Conservation (phyloP, 2,113 vertebrate genomes). For the Marmota flaviventris region DNA sequence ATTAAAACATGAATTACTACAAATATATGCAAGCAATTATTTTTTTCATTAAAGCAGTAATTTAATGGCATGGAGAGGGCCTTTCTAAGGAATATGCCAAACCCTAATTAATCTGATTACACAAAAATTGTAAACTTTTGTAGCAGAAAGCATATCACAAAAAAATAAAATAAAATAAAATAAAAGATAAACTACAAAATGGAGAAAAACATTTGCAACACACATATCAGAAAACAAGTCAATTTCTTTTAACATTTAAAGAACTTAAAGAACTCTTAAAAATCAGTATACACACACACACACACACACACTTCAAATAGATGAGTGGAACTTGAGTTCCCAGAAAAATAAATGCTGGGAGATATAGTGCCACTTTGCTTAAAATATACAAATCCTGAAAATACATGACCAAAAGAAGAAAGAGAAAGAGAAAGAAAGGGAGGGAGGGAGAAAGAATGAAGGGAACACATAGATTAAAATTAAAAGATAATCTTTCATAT, state of each 20-base stretch:
- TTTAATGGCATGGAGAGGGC: not conserved
- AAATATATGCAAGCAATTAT: not conserved
- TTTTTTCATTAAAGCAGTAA: not conserved
- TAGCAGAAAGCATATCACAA: not conserved
- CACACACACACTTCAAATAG: not conserved
- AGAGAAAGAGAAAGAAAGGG: too few species aligned
- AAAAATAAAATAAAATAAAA: not conserved
- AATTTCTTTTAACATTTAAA: conserved; percentile 5
- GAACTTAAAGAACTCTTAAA: conserved; percentile 1
- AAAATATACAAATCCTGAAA: not conserved
- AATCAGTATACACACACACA: not conserved
- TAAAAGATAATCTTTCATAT: not conserved
- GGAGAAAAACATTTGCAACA: not conserved
- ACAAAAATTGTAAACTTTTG: not conserved
- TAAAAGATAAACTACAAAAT: not conserved
- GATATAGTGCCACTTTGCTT: not conserved
- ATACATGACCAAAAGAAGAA: not conserved
- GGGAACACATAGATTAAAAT: not conserved
- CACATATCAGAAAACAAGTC: not conserved
- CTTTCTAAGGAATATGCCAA: not conserved
- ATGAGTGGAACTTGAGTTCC: not conserved
- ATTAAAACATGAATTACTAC: not conserved
- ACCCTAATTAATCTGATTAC: not conserved
- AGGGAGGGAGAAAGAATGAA: too few species aligned
- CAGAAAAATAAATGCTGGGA: conserved; percentile 12